phyloP scores from a whole-genome alignment of 2,113 vertebrate genomes.

The Suricata suricatta region DNA sequence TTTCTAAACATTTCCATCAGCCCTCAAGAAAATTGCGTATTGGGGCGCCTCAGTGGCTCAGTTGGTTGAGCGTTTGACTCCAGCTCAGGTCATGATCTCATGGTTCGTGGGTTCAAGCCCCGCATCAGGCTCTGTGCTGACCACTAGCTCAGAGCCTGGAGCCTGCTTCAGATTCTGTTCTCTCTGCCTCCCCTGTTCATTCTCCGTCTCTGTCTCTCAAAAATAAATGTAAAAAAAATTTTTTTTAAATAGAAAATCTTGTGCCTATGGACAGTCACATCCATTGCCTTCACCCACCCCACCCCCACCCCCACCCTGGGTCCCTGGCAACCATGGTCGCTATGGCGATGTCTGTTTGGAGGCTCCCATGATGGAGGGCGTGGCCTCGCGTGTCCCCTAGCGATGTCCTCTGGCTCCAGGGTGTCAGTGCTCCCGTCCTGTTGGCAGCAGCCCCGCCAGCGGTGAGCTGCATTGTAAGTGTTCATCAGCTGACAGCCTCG shows the following conservation, averaged over 20 bases:
- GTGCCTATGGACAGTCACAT: accelerated
- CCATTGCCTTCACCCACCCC: accelerated
- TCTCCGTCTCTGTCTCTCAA: too few relatives aligned
- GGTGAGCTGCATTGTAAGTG: accelerated
- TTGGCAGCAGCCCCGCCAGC: too few relatives aligned
- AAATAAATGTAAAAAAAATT: too few relatives aligned
- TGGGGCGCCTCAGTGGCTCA: too few relatives aligned
- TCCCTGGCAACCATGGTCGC: neutral
- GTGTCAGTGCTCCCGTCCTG: accelerated
- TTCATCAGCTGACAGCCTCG: accelerated
- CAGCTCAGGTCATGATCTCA: too few relatives aligned
- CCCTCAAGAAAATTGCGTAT: neutral
- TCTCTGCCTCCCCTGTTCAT: too few relatives aligned
- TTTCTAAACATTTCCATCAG: neutral
- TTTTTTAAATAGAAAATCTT: neutral
- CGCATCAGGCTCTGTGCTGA: too few relatives aligned
- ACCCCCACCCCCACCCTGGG: too few relatives aligned
- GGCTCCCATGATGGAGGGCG: accelerated
- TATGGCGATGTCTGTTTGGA: neutral
- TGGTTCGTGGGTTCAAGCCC: too few relatives aligned
- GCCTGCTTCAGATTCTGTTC: too few relatives aligned
- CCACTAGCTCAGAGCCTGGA: too few relatives aligned
- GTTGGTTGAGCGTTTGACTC: too few relatives aligned
- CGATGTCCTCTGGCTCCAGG: accelerated
- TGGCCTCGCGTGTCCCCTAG: accelerated